These are phyloP conservation scores for Burhinus bistriatus DNA, from an alignment of 2,113 vertebrate species.

Conservation along the genomic window DNA sequence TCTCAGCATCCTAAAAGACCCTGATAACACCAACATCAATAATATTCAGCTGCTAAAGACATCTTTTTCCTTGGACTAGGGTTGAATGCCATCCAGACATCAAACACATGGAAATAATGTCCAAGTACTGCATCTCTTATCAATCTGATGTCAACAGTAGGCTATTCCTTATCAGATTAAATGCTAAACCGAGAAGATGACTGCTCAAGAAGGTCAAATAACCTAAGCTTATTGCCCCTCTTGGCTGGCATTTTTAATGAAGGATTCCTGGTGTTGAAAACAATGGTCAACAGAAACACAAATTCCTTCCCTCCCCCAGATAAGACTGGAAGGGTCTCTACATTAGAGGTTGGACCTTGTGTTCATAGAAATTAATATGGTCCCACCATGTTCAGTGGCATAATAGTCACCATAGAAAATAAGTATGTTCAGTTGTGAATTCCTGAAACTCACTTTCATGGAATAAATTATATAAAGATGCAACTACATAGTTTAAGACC, in stretches of 20 bases:
- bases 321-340: background rate
- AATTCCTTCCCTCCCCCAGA: background rate
- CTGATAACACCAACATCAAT: background rate
- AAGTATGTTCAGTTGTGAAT: rapidly evolving
- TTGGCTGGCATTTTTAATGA: background rate
- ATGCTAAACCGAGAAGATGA: background rate
- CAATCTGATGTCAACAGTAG: background rate
- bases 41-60: background rate
- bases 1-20: background rate
- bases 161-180: background rate
- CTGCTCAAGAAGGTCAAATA: background rate
- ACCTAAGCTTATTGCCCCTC: background rate
- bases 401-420: background rate
- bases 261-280: background rate
- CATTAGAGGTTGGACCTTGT: rapidly evolving
- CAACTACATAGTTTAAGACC: background rate
- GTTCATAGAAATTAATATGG: background rate
- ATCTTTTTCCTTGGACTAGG: background rate
- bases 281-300: background rate
- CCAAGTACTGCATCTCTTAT: background rate
- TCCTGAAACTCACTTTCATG: background rate
- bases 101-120: background rate
- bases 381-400: background rate
- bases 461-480: background rate
- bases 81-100: background rate